Evolutionary conservation across 2,113 vertebrate genomes (phyloP), one percentile per base, ranked within the genome.

Genomic region (Cololabis saira): DNA sequence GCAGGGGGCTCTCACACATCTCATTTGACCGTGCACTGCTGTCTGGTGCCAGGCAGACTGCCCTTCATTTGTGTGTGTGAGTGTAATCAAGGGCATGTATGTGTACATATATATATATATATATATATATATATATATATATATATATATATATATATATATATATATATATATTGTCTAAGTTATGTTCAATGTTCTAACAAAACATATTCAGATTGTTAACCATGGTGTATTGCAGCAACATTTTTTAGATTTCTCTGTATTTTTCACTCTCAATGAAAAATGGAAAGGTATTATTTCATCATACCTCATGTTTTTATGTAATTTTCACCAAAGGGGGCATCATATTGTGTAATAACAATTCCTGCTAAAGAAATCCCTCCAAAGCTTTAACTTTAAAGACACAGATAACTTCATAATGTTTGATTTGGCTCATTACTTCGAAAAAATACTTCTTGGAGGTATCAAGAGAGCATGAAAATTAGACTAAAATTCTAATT

Each of bases 1-100:
- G 91, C 90, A 90, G 91, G 91, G 91, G 91, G 90, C 91, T 91
- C 91, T 91, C 84, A 91, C 88, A 91, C 89, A 92, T 92, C 88
- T 91, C 84, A 83, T 87, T 91, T 89, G 78, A 80, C 90, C 61
- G 57, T 64, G 84, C 80, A 65, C 80, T 88, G 78, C 82, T 86
- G 89, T 85, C 91, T 94, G 93, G 93, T 92, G 93, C 93, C 93
- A 93, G 89, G 88, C 91, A 93, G 91, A 89, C 92, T 93, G 87
- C 91, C 88, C 86, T 86, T 70, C 73, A 22, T 62, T 45, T 74
- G 64, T 74, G 75, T 71, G 64, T 45, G 59, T 82, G 74, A 3
- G 24, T 27, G n/a, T n/a, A n/a, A n/a, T n/a, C 30, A 30, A 3
- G 8, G 30, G 8, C 70, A 68, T 53, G 33, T 56, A 51, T 37